Conservation (phyloP, 2,888 invertebrate genomes). For the Eilema griseolum region DNA sequence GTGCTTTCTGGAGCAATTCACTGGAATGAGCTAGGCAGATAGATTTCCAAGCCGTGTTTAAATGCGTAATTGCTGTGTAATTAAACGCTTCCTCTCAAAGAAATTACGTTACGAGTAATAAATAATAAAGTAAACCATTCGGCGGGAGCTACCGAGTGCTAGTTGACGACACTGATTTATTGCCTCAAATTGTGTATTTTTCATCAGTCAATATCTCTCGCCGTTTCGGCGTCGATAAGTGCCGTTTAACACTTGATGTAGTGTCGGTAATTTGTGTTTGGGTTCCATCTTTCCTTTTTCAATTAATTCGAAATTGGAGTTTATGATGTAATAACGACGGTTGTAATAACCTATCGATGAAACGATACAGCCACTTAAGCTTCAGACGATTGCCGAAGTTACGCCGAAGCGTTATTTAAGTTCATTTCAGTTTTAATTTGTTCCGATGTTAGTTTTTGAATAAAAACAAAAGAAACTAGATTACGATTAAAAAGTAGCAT, state of each 20-base stretch:
- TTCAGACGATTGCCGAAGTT: conserved; percentile 34
- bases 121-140: conserved; percentile 79
- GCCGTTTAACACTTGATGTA: conserved; percentile 86
- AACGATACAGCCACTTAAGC: conserved; percentile 59
- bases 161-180: conserved; percentile 80
- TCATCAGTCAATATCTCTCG: conserved; percentile 78
- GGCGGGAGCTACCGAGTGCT: conserved; percentile 68
- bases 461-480: neutral
- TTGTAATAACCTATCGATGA: conserved; percentile 63
- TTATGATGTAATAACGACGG: conserved; percentile 72
- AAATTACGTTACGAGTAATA: conserved; percentile 76
- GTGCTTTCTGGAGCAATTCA: conserved; percentile 34
- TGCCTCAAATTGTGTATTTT: conserved; percentile 85
- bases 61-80: conserved; percentile 62
- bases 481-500: neutral
- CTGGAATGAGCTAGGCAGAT: conserved; percentile 43
- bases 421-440: neutral
- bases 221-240: conserved; percentile 83
- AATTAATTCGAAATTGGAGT: conserved; percentile 82
- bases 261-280: conserved; percentile 84
- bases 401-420: too few relatives aligned
- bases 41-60: conserved; percentile 48
- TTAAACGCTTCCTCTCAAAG: conserved; percentile 70
- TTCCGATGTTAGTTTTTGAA: neutral
- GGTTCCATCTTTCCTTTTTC: conserved; percentile 81